A percentile compares a stretch with the other conserved stretches of the same genome.
These are phyloP conservation scores for Scaptomyza cyrtandrae DNA, from an alignment of 2,888 invertebrate genomes.

Conservation along the genomic window DNA sequence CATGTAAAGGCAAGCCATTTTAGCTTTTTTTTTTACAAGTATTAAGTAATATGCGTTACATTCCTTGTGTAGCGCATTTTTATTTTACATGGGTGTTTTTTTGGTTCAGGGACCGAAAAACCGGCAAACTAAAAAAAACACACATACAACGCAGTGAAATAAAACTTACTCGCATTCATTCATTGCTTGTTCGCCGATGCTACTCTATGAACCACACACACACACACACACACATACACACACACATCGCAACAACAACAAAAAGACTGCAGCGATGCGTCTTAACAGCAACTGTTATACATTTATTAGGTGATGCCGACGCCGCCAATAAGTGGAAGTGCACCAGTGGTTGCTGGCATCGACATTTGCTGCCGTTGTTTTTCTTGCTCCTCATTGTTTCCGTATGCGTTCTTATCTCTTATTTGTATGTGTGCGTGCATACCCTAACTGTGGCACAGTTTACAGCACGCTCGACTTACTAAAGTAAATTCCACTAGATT, in stretches of 20 bases:
- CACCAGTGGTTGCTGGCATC: slow-evolving; percentile 65
- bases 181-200: slow-evolving; percentile 37
- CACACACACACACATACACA: slow-evolving; percentile 54
- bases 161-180: slow-evolving; percentile 65
- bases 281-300: slow-evolving; percentile 64
- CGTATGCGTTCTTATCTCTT: slow-evolving; percentile 33
- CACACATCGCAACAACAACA: slow-evolving; percentile 34
- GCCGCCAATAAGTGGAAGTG: slow-evolving; percentile 73
- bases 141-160: slow-evolving; percentile 60
- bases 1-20: no score
- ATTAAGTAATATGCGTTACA: slow-evolving; percentile 18
- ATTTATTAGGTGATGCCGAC: slow-evolving; percentile 49
- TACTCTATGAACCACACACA: slow-evolving; percentile 38
- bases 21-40: not conserved
- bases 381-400: slow-evolving; percentile 33
- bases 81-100: slow-evolving; percentile 62
- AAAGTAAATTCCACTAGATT: not conserved
- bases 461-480: not conserved
- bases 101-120: slow-evolving; percentile 47
- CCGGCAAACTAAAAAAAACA: slow-evolving; percentile 50
- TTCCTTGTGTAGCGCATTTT: slow-evolving; percentile 34
- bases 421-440: slow-evolving; percentile 11
- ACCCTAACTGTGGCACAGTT: not conserved
- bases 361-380: slow-evolving; percentile 36
- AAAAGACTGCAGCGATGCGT: slow-evolving; percentile 24